Evolutionary conservation across 1,140 invertebrate species (phyloP).

Genomic region (Pogonognathellus flavescens): DNA sequence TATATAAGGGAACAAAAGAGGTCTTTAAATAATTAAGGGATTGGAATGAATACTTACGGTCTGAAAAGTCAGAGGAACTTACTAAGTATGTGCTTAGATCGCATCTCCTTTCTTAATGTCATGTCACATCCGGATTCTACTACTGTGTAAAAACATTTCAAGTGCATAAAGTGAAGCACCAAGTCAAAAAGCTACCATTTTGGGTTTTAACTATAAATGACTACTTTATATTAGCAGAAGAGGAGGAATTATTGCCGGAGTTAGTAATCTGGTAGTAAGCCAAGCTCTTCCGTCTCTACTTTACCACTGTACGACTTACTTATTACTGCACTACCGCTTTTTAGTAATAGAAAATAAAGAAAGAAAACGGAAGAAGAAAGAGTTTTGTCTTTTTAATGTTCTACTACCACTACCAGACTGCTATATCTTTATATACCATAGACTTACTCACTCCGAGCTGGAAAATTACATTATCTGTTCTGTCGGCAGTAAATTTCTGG

Average conservation of each 20-base stretch:
- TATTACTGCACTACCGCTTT: background rate
- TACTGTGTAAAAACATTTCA: background rate
- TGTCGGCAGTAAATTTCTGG: conserved; percentile 10
- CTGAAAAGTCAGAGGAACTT: conserved; percentile 29
- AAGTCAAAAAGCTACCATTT: background rate
- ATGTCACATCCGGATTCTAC: conserved; percentile 12
- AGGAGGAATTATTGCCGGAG: no score
- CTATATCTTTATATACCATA: no score
- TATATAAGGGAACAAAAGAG: conserved; percentile 39
- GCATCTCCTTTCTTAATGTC: conserved; percentile 17
- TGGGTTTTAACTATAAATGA: background rate
- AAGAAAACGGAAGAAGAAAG: conserved; percentile 28
- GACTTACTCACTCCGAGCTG: background rate
- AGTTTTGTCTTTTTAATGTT: conserved; percentile 10
- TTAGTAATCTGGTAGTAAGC: conserved; percentile 1
- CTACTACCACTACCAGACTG: background rate
- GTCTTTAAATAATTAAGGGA: conserved; percentile 36
- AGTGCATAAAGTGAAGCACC: no score
- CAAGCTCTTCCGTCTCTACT: conserved; percentile 28
- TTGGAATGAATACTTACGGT: conserved; percentile 30
- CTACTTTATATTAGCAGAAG: no score
- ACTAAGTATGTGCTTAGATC: conserved; percentile 22
- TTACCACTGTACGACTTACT: background rate
- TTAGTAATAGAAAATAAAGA: conserved; percentile 7
- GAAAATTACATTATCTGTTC: background rate